Evolutionary conservation across 2,113 vertebrate genomes (phyloP).

Genomic region (Pachycephala philippinensis): DNA sequence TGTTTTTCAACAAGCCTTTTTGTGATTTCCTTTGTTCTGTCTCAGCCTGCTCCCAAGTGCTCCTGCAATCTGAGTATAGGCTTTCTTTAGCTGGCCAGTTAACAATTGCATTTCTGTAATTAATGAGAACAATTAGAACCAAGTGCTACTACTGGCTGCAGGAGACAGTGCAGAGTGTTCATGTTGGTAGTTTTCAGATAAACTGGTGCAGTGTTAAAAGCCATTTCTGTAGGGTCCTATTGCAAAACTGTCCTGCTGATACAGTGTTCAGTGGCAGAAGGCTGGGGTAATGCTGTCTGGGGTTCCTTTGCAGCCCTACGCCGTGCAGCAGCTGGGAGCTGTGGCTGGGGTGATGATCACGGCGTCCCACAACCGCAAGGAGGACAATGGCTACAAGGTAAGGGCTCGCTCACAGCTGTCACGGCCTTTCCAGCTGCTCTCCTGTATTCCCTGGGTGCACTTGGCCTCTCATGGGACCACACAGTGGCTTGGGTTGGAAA

Average conservation of each 20-base stretch:
- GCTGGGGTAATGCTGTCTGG: background rate
- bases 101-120: accelerated
- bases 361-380: conserved; percentile 92
- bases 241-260: no score
- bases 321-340: conserved; percentile 83
- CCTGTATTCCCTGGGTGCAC: accelerated
- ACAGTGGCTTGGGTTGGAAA: background rate
- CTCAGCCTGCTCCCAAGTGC: background rate
- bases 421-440: background rate
- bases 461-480: accelerated
- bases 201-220: background rate
- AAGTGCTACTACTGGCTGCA: accelerated
- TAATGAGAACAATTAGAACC: background rate
- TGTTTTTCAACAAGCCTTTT: background rate
- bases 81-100: background rate
- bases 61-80: accelerated
- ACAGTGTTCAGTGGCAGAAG: background rate
- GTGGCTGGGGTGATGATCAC: conserved; percentile 95
- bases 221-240: accelerated
- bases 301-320: conserved; percentile 80
- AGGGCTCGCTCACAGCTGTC: accelerated
- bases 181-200: accelerated
- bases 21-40: background rate
- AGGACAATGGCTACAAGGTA: conserved; percentile 98
- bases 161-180: background rate